Evolutionary conservation across 2,888 invertebrate species (phyloP).

Genomic region (Villa cingulata): DNA sequence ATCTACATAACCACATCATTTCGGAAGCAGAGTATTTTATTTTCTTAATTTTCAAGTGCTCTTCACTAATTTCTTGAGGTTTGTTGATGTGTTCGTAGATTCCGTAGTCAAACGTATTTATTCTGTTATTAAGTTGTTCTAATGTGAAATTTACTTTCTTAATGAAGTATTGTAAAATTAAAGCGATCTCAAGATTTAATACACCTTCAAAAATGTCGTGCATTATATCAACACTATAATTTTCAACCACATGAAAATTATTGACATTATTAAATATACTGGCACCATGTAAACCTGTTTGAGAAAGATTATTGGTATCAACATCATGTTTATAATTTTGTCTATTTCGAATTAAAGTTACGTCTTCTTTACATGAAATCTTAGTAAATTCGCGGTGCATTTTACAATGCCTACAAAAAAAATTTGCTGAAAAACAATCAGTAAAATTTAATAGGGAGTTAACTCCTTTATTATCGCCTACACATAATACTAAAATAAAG

Average conservation of each 20-base stretch:
- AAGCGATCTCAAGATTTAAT: background rate
- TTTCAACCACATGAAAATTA: constrained; percentile 9
- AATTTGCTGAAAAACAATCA: constrained; percentile 14
- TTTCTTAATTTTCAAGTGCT: constrained; percentile 1
- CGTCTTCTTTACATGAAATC: constrained; percentile 1
- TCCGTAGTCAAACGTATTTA: constrained; percentile 6
- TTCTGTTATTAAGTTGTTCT: background rate
- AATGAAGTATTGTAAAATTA: constrained; percentile 4
- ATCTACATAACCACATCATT: constrained; percentile 1
- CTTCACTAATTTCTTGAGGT: background rate
- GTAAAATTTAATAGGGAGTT: constrained; percentile 10
- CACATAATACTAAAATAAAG: too few relatives aligned
- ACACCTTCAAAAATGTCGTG: constrained; percentile 7
- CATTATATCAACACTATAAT: constrained; percentile 4
- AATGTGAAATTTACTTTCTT: constrained; percentile 5
- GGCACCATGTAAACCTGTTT: constrained; percentile 11
- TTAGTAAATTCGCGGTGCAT: background rate
- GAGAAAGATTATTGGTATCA: constrained; percentile 2
- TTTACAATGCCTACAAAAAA: constrained; percentile 11
- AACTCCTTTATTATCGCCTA: too few relatives aligned
- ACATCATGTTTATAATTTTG: constrained; percentile 5
- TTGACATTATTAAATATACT: constrained; percentile 11
- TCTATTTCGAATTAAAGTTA: constrained; percentile 6
- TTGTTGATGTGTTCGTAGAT: background rate
- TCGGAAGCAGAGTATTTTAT: too few relatives aligned